phyloP scores from a whole-genome alignment of 2,797 vertebrate genomes.

The Pseudochirops corinnae region DNA sequence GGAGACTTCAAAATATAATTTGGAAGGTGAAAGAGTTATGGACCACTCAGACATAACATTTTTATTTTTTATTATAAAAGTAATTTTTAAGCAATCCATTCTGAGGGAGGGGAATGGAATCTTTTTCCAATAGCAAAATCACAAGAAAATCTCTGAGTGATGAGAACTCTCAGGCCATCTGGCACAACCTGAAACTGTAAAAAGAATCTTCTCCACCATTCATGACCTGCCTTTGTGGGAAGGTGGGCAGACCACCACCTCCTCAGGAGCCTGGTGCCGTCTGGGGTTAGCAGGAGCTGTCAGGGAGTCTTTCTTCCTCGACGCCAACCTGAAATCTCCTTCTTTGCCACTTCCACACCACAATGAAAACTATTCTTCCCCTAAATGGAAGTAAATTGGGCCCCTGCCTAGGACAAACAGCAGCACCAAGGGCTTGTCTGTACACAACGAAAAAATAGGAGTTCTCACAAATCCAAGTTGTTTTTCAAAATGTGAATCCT shows the following conservation, averaged over 20 bases:
- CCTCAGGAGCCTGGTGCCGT: background rate
- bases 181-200: background rate
- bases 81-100: background rate
- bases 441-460: background rate
- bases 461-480: background rate
- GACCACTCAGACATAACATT: background rate
- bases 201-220: background rate
- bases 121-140: background rate
- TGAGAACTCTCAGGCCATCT: background rate
- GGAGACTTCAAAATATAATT: background rate
- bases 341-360: background rate
- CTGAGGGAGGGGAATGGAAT: background rate
- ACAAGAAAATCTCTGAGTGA: background rate
- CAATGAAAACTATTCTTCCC: background rate
- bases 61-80: background rate
- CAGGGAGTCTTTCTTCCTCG: background rate
- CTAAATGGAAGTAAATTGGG: background rate
- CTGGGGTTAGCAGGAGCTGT: background rate
- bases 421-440: background rate
- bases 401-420: background rate
- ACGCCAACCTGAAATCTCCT: background rate
- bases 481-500: background rate
- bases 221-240: background rate
- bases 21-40: background rate
- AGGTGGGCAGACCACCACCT: background rate